Base-by-base conservation (phyloP, 2,797 vertebrate genomes). In the Gymnoscopelus microlampas region DNA sequence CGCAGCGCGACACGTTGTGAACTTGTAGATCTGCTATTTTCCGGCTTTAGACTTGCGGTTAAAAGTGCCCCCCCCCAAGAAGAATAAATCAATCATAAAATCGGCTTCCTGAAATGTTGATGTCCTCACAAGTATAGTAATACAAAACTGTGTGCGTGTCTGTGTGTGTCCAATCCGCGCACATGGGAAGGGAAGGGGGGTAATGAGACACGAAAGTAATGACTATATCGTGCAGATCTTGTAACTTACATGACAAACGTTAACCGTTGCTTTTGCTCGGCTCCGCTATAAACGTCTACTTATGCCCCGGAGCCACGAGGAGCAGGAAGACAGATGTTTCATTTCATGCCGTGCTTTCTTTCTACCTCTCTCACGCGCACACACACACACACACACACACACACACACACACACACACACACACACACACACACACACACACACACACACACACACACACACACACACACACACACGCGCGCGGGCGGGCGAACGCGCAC, bases 171-270 rank as follows among this genome's bases (percentile, higher is more conserved):
- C 39, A 3, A 3, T 44, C 7, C 39, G 8, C 8, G 9, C 39
- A 44, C 39, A 92, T 85, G 81, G 68, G 86, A 62, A n/a, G 56
- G 54, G 64, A 65, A 48, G n/a, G 15, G 48, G 5, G 7, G n/a
- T 44, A 55, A 35, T 26, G 51, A 64, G 39, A 74, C 84, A 85
- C 84, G 73, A 81, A 85, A 91, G 89, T 87, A 90, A 90, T 87
- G 88, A 85, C 85, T 89, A 85, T 78, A 89, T 87, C 58, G 55
- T 68, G 79, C 81, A 82, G 77, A 78, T 89, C 78, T 80, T 80
- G 80, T 90, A 91, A 88, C 86, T 89, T 92, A 91, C 90, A 89
- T 88, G 88, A 89, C 88, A 93, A 87, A 91, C 84, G 51, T 87
- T 87, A 92, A 88, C 78, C 64, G 70, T 71, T 82, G 86, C 86